phyloP scores from a whole-genome alignment of 2,888 invertebrate species.

The Phragmatobia fuliginosa region DNA sequence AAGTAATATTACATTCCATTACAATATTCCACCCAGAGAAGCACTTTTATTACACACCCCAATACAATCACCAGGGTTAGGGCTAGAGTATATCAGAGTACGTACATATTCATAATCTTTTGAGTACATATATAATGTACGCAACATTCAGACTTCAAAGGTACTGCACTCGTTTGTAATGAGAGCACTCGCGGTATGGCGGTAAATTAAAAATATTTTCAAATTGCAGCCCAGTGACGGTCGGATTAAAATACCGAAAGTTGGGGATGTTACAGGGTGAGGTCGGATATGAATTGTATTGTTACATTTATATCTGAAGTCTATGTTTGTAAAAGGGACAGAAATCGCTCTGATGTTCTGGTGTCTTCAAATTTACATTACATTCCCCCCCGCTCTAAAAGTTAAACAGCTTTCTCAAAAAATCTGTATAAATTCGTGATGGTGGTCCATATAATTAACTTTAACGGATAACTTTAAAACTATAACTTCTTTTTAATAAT shows the following conservation, averaged over 20 bases:
- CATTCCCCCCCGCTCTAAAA: no score
- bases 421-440: no score
- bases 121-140: constrained; percentile 38
- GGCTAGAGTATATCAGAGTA: constrained; percentile 43
- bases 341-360: background rate
- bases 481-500: no score
- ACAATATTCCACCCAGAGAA: background rate
- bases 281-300: constrained; percentile 19
- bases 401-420: no score
- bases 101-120: constrained; percentile 11
- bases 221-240: constrained; percentile 58
- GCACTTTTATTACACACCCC: constrained; percentile 25
- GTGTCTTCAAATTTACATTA: background rate
- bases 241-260: constrained; percentile 40
- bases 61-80: constrained; percentile 43
- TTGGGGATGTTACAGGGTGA: constrained; percentile 24
- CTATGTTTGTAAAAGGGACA: background rate
- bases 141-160: constrained; percentile 66
- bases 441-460: no score
- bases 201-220: constrained; percentile 76
- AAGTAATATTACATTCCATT: background rate
- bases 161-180: constrained; percentile 58
- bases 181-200: constrained; percentile 60
- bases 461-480: no score
- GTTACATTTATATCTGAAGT: constrained; percentile 8